These are phyloP conservation scores for Dorcus parallelipipedus DNA, from an alignment of 2,888 invertebrate genomes.

Conservation along the genomic window DNA sequence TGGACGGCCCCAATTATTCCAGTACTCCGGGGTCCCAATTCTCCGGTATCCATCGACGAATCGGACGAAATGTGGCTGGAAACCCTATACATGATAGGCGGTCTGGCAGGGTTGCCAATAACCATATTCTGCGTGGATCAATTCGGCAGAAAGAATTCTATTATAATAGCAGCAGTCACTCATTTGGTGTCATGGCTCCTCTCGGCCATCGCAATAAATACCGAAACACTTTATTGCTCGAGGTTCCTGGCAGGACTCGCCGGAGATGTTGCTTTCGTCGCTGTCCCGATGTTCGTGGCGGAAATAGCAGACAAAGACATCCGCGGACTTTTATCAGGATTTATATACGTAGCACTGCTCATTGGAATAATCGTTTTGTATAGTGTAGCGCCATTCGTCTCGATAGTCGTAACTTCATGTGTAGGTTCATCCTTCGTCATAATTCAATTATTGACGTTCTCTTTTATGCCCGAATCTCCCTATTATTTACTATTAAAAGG, in stretches of 20 bases:
- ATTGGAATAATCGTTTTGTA: slow-evolving; percentile 44
- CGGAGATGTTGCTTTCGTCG: slow-evolving; percentile 46
- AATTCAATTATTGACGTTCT: slow-evolving; percentile 37
- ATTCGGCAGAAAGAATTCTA: slow-evolving; percentile 42
- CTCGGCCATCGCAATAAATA: slow-evolving; percentile 38
- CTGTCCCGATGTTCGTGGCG: slow-evolving; percentile 47
- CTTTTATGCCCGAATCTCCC: slow-evolving; percentile 47
- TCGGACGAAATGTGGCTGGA: slow-evolving; percentile 35
- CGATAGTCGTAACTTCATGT: slow-evolving; percentile 39
- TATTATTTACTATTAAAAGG: slow-evolving; percentile 41
- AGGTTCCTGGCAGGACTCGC: slow-evolving; percentile 44
- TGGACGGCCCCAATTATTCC: slow-evolving; percentile 45
- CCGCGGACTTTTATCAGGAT: slow-evolving; percentile 44
- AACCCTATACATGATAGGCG: slow-evolving; percentile 35
- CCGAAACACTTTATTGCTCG: slow-evolving; percentile 40
- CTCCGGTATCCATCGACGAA: slow-evolving; percentile 35
- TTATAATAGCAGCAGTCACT: slow-evolving; percentile 38
- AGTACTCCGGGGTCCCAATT: slow-evolving; percentile 33
- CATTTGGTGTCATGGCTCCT: slow-evolving; percentile 42
- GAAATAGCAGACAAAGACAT: slow-evolving; percentile 47
- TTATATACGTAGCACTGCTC: slow-evolving; percentile 47
- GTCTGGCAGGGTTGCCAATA: slow-evolving; percentile 41
- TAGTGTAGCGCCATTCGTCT: slow-evolving; percentile 42
- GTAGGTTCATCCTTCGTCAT: slow-evolving; percentile 38
- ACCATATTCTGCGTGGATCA: slow-evolving; percentile 39